A percentile compares a stretch with the other conserved stretches of the same genome.
Conservation (phyloP, 1,140 invertebrate species). For the Delia radicum region DNA sequence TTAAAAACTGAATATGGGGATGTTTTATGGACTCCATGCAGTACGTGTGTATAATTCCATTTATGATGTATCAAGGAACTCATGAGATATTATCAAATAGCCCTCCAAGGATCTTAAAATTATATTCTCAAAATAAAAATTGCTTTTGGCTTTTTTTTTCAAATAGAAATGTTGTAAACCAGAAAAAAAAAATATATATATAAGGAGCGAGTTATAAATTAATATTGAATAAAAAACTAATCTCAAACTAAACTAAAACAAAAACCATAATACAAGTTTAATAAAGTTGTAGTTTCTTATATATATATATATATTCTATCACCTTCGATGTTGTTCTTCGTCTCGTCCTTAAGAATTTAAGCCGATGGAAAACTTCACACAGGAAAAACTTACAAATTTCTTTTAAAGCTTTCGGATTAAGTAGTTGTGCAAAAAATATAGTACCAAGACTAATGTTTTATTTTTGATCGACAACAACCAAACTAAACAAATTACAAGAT, state of each 20-base stretch:
- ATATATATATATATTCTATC: too few species aligned
- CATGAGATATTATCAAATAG: too few species aligned
- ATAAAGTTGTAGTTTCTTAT: not conserved
- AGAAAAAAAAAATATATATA: not conserved
- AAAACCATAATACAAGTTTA: not conserved
- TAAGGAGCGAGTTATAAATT: not conserved
- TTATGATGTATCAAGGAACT: too few species aligned
- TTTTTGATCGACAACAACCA: not conserved
- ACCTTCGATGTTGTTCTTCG: too few species aligned
- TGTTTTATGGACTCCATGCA: too few species aligned
- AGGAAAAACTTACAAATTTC: not conserved
- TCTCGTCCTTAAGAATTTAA: not conserved
- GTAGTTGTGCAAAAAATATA: too few species aligned
- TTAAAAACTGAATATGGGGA: too few species aligned
- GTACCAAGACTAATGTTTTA: constrained; percentile 3
- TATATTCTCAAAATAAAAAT: too few species aligned
- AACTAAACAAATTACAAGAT: constrained; percentile 7
- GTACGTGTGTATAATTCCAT: too few species aligned
- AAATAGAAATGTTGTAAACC: too few species aligned
- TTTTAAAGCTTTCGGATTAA: not conserved
- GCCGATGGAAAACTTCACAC: not conserved
- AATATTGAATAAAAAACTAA: not conserved
- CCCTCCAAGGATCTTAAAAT: too few species aligned
- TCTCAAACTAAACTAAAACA: not conserved
- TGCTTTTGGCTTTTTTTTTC: too few species aligned